Base-by-base conservation (phyloP, 1,140 invertebrate species). In the Orchestia grillus region DNA sequence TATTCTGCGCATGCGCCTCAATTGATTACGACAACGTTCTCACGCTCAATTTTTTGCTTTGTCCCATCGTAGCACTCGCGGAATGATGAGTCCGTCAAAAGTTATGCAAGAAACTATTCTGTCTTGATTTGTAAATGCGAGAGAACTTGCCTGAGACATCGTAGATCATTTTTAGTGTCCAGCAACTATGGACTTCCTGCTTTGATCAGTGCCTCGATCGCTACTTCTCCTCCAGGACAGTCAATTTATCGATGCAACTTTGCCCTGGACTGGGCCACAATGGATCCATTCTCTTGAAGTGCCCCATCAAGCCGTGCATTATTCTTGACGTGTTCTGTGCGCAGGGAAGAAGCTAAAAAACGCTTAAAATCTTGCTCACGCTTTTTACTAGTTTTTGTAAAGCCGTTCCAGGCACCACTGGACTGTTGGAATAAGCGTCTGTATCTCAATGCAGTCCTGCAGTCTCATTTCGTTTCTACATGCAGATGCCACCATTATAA, bases 201-300 rank as follows among this genome's bases (percentile, higher is more conserved):
- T 77, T 77, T 28, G 62, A 77, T 77, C 62, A 77, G 62, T 77
- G 62, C 62, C 62, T 77, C 15, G 62, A 77, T 77, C 62, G 62
- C 62, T 77, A 3, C 62, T 77, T 77, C 62, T 77, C 28, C 62
- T 77, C 62, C 62, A 77, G 62, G 62, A 77, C 62, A 77, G 62
- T 77, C 62, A 77, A 77, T 77, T 77, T 77, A 77, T 77, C 28
- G 62, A 77, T 77, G 62, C 62, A 77, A 77, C 62, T 77, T 77
- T 77, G 62, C 62, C 62, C 62, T 77, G 62, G 43, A 42, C 88
- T 90, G 88, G 41, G 43, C 43, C 88, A 90, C 88, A 90, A 90
- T 90, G 88, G 88, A 90, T 90, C 88, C n/a, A 90, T 90, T 90
- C 88, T 90, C 88, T 41, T 90, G 43, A 90, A 90, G 88, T 90